Percentiles rank a stretch among this genome's conserved stretches.
These are phyloP conservation scores for Pterostichus niger DNA, from an alignment of 2,888 invertebrate genomes.

Conservation along the genomic window DNA sequence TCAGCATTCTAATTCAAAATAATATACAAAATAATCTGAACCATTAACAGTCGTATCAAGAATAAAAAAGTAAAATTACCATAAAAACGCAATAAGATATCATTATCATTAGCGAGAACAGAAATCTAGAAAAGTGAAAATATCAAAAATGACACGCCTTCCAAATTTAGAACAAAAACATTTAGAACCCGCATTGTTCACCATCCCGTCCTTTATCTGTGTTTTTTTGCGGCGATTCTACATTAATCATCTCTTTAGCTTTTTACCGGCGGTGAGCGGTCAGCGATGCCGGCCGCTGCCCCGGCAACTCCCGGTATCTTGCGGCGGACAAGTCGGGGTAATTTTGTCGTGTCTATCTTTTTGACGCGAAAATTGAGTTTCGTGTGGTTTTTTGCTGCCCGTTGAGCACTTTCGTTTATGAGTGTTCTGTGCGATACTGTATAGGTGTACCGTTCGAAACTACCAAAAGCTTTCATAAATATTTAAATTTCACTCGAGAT, in stretches of 20 bases:
- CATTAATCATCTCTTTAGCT: constrained; percentile 67
- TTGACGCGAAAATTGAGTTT: constrained; percentile 62
- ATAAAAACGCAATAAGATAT: constrained; percentile 50
- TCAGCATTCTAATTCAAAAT: constrained; percentile 21
- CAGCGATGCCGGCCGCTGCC: neutral
- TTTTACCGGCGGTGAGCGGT: constrained; percentile 43
- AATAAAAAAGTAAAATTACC: constrained; percentile 44
- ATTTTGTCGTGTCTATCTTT: constrained; percentile 62
- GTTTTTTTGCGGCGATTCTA: constrained; percentile 58
- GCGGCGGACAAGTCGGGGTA: constrained; percentile 16
- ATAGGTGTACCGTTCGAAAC: neutral
- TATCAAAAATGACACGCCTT: constrained; percentile 41
- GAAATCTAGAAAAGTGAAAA: constrained; percentile 26
- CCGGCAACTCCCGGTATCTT: constrained; percentile 20
- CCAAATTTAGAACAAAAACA: constrained; percentile 51
- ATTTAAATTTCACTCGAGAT: constrained; percentile 48
- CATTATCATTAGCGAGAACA: constrained; percentile 41
- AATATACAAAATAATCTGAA: constrained; percentile 16
- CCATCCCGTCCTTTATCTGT: constrained; percentile 31
- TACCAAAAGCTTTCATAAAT: constrained; percentile 48
- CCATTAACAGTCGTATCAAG: constrained; percentile 18
- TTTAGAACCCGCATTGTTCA: constrained; percentile 52
- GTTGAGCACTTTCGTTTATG: constrained; percentile 60
- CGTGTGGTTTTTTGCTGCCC: constrained; percentile 56
- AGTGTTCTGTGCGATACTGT: constrained; percentile 38